These are phyloP conservation scores for Trichoplusia ni DNA, from an alignment of 1,140 invertebrate genomes.

Conservation along the genomic window DNA sequence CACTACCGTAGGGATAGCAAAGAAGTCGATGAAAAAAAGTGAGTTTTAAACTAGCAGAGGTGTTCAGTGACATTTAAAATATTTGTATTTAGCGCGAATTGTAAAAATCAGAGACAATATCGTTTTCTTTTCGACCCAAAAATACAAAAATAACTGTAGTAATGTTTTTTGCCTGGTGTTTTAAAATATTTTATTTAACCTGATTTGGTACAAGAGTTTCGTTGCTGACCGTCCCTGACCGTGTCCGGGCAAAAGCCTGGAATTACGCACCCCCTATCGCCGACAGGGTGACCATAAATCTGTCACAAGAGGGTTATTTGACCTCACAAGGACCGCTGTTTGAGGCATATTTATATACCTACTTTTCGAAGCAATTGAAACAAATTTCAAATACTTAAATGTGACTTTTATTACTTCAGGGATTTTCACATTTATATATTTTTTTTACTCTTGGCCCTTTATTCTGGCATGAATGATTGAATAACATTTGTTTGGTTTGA, in stretches of 20 bases:
- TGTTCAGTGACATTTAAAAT: no score
- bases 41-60: no score
- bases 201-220: no score
- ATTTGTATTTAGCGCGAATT: no score
- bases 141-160: no score
- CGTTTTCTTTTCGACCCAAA: no score
- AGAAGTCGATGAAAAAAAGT: no score
- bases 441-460: not conserved
- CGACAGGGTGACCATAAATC: constrained; percentile 31
- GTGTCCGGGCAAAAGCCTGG: not conserved
- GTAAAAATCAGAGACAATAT: no score
- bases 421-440: not conserved
- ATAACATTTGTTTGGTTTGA: no score
- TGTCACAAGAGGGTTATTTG: constrained; percentile 26
- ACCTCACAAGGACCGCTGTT: constrained; percentile 3
- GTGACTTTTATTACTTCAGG: not conserved
- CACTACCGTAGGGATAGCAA: constrained; percentile 8
- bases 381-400: constrained; percentile 18
- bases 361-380: constrained; percentile 18
- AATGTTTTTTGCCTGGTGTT: no score
- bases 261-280: constrained; percentile 20
- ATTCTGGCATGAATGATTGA: not conserved
- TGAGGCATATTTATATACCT: constrained; percentile 36
- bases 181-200: no score
- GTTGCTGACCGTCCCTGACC: no score